These are phyloP conservation scores for Dinoponera quadriceps DNA, from an alignment of 1,140 invertebrate species.

Conservation along the genomic window DNA sequence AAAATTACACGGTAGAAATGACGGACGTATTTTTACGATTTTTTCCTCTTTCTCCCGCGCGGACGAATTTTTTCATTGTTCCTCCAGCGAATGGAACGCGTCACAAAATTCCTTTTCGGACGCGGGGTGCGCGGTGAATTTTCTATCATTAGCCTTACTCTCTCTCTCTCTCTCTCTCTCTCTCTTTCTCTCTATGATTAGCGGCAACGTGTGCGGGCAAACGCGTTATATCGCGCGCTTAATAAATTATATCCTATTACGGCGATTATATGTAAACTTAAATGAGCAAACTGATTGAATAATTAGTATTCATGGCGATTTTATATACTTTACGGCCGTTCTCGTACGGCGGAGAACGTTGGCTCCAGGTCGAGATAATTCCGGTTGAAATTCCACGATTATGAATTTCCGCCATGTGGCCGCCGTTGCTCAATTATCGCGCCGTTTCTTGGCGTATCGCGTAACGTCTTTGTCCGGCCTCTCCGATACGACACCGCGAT, in stretches of 20 bases:
- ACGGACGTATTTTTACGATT: background rate
- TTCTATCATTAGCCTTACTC: no score
- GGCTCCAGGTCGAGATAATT: background rate
- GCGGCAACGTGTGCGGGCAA: no score
- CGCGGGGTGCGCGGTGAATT: background rate
- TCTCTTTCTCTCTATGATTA: no score
- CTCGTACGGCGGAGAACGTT: background rate
- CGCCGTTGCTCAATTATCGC: background rate
- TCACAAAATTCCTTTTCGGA: background rate
- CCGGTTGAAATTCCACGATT: background rate
- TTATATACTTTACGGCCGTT: slow-evolving; percentile 1
- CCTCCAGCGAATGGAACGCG: background rate
- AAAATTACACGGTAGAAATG: slow-evolving; percentile 41
- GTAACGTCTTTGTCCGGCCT: slow-evolving; percentile 10
- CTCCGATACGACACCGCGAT: slow-evolving; percentile 20
- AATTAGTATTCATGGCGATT: slow-evolving; percentile 18
- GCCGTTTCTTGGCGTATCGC: background rate
- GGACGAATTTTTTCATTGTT: background rate
- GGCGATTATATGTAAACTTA: background rate
- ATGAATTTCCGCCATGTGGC: background rate
- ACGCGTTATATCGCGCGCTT: background rate
- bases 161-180: no score
- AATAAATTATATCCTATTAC: slow-evolving; percentile 3
- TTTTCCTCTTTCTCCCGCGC: background rate
- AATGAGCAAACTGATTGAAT: background rate